Conservation (phyloP, 2,888 invertebrate species). For the Molorchus minor region DNA sequence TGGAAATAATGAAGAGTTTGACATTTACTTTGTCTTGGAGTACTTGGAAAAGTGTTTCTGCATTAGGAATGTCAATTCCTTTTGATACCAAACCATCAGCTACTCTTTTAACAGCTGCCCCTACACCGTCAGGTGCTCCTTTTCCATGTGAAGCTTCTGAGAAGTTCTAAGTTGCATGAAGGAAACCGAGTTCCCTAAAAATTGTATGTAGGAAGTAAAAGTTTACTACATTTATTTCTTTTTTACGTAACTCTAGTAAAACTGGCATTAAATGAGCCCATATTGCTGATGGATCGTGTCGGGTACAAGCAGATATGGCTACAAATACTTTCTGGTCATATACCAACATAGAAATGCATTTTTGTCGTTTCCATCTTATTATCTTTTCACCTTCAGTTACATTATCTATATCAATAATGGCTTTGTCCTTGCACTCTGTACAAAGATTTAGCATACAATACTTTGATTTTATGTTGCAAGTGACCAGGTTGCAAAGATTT, state of each 20-base stretch:
- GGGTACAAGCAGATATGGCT: neutral
- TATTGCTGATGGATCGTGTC: neutral
- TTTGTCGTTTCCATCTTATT: no score
- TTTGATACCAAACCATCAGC: constrained; percentile 5
- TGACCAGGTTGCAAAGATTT: no score
- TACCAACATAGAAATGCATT: no score
- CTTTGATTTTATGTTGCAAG: no score
- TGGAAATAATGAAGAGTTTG: neutral
- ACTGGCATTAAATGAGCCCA: neutral
- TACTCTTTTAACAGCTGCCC: constrained; percentile 4
- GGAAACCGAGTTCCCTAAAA: neutral
- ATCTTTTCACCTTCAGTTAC: no score
- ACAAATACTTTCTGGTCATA: neutral
- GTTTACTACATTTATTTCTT: constrained; percentile 1
- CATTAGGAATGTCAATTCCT: constrained; percentile 1
- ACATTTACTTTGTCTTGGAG: neutral
- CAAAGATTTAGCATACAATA: no score
- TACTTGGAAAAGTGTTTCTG: neutral
- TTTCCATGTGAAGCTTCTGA: constrained; percentile 5
- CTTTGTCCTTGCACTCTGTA: no score
- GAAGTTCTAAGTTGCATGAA: constrained; percentile 2
- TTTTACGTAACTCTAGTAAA: neutral
- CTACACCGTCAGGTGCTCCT: constrained; percentile 14
- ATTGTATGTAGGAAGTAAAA: neutral
- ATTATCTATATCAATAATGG: no score